Evolutionary conservation across 2,797 vertebrate species (phyloP).

Genomic region (Mus minutoides): DNA sequence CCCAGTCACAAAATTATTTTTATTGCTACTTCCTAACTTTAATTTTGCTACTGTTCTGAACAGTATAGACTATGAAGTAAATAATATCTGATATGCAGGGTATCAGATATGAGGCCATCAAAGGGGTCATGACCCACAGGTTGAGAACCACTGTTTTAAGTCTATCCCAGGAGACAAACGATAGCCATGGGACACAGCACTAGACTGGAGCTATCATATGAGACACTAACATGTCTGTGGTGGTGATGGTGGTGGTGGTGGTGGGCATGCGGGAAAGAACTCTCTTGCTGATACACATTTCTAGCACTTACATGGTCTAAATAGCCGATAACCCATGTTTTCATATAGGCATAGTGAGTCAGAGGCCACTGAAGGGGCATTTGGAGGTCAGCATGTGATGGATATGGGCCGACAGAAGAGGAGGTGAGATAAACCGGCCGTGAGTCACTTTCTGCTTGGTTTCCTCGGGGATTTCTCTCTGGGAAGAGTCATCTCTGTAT

Average conservation of each 20-base stretch:
- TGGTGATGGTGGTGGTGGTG: too few relatives aligned
- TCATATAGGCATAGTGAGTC: not conserved
- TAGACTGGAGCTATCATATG: not conserved
- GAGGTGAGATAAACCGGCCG: not conserved
- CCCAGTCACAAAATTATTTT: not conserved
- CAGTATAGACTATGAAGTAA: not conserved
- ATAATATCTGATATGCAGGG: not conserved
- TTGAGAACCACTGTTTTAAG: not conserved
- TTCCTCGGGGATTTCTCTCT: conserved; percentile 47
- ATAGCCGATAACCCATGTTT: not conserved
- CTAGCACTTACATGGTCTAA: not conserved
- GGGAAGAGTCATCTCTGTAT: not conserved
- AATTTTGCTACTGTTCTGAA: not conserved
- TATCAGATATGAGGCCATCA: not conserved
- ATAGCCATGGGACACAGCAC: too few relatives aligned
- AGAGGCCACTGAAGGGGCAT: not conserved
- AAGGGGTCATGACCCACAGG: not conserved
- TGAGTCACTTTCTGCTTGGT: conserved; percentile 16
- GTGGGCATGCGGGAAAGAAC: not conserved
- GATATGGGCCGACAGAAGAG: not conserved
- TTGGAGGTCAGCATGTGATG: not conserved
- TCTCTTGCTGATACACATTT: not conserved
- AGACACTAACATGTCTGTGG: not conserved
- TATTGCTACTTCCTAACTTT: not conserved
- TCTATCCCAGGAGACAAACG: not conserved